Conservation (phyloP, 2,797 vertebrate species). For the Glossophaga mutica region DNA sequence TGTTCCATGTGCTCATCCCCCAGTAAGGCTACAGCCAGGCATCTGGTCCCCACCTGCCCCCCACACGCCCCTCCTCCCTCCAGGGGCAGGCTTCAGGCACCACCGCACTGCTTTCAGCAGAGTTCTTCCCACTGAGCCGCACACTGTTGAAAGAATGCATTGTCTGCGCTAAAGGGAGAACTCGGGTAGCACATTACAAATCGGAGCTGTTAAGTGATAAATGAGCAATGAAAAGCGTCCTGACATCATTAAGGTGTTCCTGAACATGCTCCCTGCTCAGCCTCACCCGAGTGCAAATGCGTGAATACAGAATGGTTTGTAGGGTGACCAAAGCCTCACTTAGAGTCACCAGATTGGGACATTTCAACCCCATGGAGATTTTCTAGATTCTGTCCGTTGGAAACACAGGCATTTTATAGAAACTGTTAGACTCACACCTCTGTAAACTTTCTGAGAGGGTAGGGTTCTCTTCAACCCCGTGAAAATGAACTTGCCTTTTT, state of each 20-base stretch:
- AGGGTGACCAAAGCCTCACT: neutral
- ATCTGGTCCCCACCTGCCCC: constrained; percentile 75
- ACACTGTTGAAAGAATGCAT: constrained; percentile 70
- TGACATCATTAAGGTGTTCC: constrained; percentile 66
- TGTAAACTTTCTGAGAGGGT: neutral
- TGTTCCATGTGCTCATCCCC: constrained; percentile 49
- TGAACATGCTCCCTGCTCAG: neutral
- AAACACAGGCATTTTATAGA: neutral
- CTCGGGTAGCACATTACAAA: constrained; percentile 56
- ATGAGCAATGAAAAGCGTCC: constrained; percentile 64
- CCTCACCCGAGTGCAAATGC: neutral
- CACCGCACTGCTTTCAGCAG: constrained; percentile 41
- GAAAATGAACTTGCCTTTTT: neutral
- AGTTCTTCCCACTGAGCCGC: constrained; percentile 9
- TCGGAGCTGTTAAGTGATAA: constrained; percentile 67
- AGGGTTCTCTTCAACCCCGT: neutral
- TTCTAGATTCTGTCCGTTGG: neutral
- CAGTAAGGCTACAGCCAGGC: neutral
- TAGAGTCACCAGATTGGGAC: neutral
- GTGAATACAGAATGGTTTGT: neutral
- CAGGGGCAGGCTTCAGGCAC: neutral
- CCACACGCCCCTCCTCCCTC: neutral
- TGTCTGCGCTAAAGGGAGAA: constrained; percentile 65
- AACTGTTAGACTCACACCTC: neutral
- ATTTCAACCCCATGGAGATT: neutral